phyloP scores from a whole-genome alignment of 2,113 vertebrate genomes.

The Nyctereutes procyonoides region DNA sequence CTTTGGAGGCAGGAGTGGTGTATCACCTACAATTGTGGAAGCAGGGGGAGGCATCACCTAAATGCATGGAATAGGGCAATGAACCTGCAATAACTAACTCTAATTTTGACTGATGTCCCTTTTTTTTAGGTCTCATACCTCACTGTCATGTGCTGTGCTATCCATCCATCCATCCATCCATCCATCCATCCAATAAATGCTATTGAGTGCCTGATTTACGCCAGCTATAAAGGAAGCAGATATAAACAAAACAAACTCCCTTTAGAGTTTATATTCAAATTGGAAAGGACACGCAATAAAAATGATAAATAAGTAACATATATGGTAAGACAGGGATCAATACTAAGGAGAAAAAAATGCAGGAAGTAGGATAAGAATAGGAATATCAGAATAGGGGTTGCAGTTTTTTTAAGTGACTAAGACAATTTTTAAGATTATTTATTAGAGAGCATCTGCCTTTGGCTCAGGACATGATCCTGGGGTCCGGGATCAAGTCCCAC shows the following conservation, averaged over 20 bases:
- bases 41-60: background rate
- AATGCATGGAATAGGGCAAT: background rate
- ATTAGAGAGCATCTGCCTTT: too few relatives aligned
- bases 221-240: background rate
- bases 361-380: background rate
- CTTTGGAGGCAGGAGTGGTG: background rate
- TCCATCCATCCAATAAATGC: background rate
- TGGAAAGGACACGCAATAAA: background rate
- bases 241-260: background rate
- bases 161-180: background rate
- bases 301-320: background rate
- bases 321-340: background rate
- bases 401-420: background rate
- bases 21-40: background rate
- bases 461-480: too few relatives aligned
- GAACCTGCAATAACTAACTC: background rate
- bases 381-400: background rate
- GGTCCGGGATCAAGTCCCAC: too few relatives aligned
- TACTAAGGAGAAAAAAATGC: conserved; percentile 5
- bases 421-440: too few relatives aligned
- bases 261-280: background rate
- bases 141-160: background rate
- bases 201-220: background rate
- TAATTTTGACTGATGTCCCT: background rate
- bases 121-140: background rate